phyloP scores from a whole-genome alignment of 2,113 vertebrate species.

The Anser cygnoides region DNA sequence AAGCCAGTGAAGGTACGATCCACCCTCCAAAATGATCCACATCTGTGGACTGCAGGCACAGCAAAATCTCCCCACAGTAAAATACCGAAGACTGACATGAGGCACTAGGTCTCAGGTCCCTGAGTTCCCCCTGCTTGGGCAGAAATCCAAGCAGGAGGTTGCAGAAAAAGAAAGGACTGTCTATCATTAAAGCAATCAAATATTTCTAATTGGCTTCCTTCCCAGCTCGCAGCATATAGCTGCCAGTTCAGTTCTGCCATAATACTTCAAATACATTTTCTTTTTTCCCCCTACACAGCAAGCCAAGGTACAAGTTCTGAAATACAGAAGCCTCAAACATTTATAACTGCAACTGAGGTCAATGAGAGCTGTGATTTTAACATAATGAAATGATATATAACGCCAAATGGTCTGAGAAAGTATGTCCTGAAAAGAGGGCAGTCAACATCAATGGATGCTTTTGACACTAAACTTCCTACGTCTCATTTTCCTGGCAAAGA shows the following conservation, averaged over 20 bases:
- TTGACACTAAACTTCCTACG: not conserved
- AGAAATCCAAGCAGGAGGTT: conserved; percentile 44
- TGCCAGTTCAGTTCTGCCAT: conserved; percentile 9
- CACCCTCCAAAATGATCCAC: not conserved
- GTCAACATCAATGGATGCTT: not conserved
- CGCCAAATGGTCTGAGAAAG: not conserved
- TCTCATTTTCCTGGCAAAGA: not conserved
- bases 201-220: conserved; percentile 36
- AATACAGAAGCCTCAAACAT: not conserved
- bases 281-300: not conserved
- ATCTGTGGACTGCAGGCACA: not conserved
- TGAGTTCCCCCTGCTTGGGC: conserved; percentile 3
- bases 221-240: conserved; percentile 12
- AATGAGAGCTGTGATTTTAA: conserved; percentile 1
- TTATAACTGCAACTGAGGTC: not conserved
- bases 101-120: conserved; percentile 3
- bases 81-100: not conserved
- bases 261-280: not conserved
- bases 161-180: conserved; percentile 27
- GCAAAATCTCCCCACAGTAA: not conserved
- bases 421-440: not conserved
- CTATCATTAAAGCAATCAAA: conserved; percentile 36
- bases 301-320: conserved; percentile 1
- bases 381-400: not conserved
- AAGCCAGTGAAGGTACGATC: not conserved